phyloP scores from a whole-genome alignment of 2,797 vertebrate species.

The Sparidentex hasta region DNA sequence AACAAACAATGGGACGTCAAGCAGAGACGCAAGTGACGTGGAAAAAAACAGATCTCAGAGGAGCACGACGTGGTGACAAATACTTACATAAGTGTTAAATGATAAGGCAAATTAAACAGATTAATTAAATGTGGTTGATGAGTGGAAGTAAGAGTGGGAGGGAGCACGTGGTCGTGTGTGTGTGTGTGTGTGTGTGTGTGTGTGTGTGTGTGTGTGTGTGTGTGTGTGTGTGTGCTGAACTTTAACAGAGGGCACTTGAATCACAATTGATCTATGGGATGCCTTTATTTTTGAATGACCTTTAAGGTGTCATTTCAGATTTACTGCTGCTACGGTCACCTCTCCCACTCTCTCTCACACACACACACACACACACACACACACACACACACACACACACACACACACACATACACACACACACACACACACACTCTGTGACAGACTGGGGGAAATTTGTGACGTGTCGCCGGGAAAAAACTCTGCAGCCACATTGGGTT shows the following conservation, averaged over 20 bases:
- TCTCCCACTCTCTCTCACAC: background rate
- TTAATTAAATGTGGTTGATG: conserved; percentile 46
- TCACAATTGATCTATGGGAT: conserved; percentile 34
- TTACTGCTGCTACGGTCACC: conserved; percentile 4
- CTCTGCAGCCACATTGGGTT: background rate
- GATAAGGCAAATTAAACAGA: conserved; percentile 31
- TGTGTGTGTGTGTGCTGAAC: conserved; percentile 16
- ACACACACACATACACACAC: background rate
- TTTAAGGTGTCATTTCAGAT: conserved; percentile 44
- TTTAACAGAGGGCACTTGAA: conserved; percentile 32
- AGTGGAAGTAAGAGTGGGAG: conserved; percentile 20
- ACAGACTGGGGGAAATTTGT: background rate
- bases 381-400: background rate
- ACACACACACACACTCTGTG: background rate
- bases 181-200: background rate
- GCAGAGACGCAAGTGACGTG: background rate
- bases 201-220: conserved; percentile 5
- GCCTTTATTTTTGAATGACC: conserved; percentile 58
- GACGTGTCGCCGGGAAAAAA: background rate
- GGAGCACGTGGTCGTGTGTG: background rate
- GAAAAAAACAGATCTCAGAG: conserved; percentile 33
- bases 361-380: background rate
- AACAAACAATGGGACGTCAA: conserved; percentile 11
- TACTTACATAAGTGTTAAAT: conserved; percentile 34
- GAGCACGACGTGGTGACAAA: conserved; percentile 19